These are phyloP conservation scores for Agrilus cyanescens DNA, from an alignment of 2,888 invertebrate species.

Conservation along the genomic window DNA sequence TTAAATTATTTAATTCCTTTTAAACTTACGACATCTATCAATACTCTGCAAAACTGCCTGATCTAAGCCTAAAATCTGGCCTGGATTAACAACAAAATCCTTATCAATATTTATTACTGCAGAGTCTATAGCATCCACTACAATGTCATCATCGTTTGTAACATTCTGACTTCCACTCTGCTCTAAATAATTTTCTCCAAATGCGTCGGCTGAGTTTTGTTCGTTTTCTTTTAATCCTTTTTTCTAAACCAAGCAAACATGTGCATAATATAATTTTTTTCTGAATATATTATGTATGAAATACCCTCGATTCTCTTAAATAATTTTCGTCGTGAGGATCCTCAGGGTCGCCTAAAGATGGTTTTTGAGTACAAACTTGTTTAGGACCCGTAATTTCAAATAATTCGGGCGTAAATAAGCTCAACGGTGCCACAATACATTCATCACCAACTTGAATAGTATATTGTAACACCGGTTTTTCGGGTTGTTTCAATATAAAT, in stretches of 20 bases:
- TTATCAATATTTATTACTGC: slow-evolving; percentile 34
- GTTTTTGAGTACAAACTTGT: slow-evolving; percentile 57
- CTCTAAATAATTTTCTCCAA: slow-evolving; percentile 39
- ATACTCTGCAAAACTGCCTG: slow-evolving; percentile 87
- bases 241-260: slow-evolving; percentile 30
- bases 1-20: neutral
- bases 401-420: slow-evolving; percentile 79
- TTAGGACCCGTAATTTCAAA: slow-evolving; percentile 74
- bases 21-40: slow-evolving; percentile 63
- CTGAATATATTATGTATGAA: slow-evolving; percentile 11
- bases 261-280: neutral
- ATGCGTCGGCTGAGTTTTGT: slow-evolving; percentile 36
- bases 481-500: slow-evolving; percentile 62
- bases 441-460: slow-evolving; percentile 83
- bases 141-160: slow-evolving; percentile 56
- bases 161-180: slow-evolving; percentile 39
- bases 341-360: slow-evolving; percentile 68
- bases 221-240: slow-evolving; percentile 48
- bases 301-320: slow-evolving; percentile 72
- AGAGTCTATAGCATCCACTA: slow-evolving; percentile 51
- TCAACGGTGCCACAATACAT: slow-evolving; percentile 80
- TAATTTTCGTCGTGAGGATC: slow-evolving; percentile 92
- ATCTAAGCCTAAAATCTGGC: slow-evolving; percentile 77
- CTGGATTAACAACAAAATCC: slow-evolving; percentile 59
- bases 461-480: slow-evolving; percentile 54